These are phyloP conservation scores for Leucozona laternaria DNA, from an alignment of 2,888 invertebrate species.

Conservation along the genomic window DNA sequence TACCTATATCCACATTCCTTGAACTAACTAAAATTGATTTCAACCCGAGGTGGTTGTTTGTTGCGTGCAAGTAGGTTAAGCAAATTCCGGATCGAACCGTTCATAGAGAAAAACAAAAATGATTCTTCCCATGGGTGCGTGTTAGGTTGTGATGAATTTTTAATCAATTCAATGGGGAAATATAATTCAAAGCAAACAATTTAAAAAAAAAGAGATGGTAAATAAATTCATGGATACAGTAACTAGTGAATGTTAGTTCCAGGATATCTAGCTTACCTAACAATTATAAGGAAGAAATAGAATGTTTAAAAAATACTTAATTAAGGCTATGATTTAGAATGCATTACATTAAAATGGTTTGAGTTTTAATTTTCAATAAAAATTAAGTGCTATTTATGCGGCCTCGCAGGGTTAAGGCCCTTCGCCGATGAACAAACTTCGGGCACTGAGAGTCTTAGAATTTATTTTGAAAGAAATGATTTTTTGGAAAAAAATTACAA, in stretches of 20 bases:
- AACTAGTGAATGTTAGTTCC: neutral
- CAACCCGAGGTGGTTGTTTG: neutral
- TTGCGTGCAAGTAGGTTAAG: slow-evolving; percentile 12
- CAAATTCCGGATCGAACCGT: neutral
- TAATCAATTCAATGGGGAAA: neutral
- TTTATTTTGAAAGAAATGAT: too few relatives aligned
- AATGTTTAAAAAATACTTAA: too few relatives aligned
- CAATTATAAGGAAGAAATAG: neutral
- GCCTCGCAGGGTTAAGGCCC: too few relatives aligned
- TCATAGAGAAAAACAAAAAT: neutral
- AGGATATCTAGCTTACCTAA: neutral
- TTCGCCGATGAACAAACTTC: too few relatives aligned
- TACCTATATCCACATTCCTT: neutral
- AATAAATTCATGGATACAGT: neutral
- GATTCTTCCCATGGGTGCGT: slow-evolving; percentile 4
- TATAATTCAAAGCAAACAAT: neutral
- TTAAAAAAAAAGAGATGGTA: neutral
- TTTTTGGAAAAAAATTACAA: too few relatives aligned
- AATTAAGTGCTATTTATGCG: too few relatives aligned
- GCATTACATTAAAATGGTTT: too few relatives aligned
- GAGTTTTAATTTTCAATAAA: too few relatives aligned
- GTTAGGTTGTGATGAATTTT: slow-evolving; percentile 8
- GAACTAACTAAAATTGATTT: slow-evolving; percentile 9
- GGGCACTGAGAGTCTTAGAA: too few relatives aligned
- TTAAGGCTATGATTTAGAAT: too few relatives aligned